Conservation (phyloP, 2,113 vertebrate species). For the Paedocypris sp. region DNA sequence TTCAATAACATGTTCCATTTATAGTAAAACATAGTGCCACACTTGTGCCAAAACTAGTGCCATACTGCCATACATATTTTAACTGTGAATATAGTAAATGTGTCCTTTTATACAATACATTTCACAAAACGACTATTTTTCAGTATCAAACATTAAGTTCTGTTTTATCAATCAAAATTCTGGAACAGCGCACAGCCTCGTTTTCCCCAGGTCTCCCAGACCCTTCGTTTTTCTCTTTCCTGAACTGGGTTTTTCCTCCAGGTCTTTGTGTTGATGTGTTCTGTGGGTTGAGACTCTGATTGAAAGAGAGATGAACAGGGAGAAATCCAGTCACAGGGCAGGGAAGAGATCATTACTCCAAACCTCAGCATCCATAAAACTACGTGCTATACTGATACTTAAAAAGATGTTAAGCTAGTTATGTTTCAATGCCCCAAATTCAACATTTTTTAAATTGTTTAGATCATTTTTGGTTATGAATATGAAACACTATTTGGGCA, state of each 20-base stretch:
- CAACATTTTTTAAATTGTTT: neutral
- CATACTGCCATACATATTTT: too few species aligned
- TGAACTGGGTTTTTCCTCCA: neutral
- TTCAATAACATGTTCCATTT: too few species aligned
- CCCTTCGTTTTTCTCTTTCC: neutral
- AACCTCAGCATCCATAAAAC: constrained; percentile 19
- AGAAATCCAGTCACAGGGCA: constrained; percentile 30
- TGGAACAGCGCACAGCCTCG: neutral
- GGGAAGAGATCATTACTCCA: constrained; percentile 37
- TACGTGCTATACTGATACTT: too few species aligned
- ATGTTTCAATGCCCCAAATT: constrained; percentile 38
- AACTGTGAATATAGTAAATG: too few species aligned
- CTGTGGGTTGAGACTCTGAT: neutral
- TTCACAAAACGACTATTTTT: too few species aligned
- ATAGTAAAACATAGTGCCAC: too few species aligned
- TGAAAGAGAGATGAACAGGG: constrained; percentile 14
- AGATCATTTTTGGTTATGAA: neutral
- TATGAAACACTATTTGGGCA: too few species aligned
- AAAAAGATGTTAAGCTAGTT: too few species aligned
- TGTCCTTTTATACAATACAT: too few species aligned
- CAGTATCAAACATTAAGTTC: too few species aligned
- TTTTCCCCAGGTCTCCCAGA: neutral
- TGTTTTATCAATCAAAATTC: neutral
- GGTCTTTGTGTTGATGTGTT: constrained; percentile 3
- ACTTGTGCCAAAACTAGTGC: too few species aligned